Base-by-base conservation (phyloP, 2,797 vertebrate genomes). In the Microtus californicus region DNA sequence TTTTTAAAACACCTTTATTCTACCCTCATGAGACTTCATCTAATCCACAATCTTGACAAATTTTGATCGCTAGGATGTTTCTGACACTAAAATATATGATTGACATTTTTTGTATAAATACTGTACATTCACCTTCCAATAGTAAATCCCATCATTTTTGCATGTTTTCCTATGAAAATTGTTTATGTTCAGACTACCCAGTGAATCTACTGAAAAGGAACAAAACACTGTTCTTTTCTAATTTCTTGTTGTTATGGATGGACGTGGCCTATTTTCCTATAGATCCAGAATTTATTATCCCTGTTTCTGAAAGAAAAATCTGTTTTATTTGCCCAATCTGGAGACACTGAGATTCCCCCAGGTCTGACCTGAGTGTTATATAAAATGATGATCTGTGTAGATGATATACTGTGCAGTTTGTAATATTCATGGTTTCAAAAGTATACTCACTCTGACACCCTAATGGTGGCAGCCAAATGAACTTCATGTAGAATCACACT, bases 401-500 rank as follows among this genome's bases (percentile, higher is more conserved):
- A 43, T 12, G 87, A 31, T 48, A 67, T 34, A 6, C 13, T 34
- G 11, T 37, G 1, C 12, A 82, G 6, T 14, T 88, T 48, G 37
- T n/a, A 61, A 29, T 7, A 34, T 10, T 51, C 40, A 61, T 13
- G 40, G 17, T 86, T 45, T 45, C 27, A 27, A 59, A 34, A 59
- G 31, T 8, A 85, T 0, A 6, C 31, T 0, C 45, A 12, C 10
- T 4, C 1, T 31, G 43, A 77, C 1, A 37, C 12, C 29, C 31
- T 13, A 43, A 77, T 21, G 5, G 73, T 40, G 69, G 19, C 2
- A 87, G 14, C 1, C 2, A 1, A 2, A 2, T 34, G 34, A 19
- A 10, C 5, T 40, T 73, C 5, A 65, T 14, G 6, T 25, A 89
- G 1, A 17, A 63, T 89, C 23, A 40, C 29, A 31, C 5, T 65